A percentile compares a stretch with the other conserved stretches of the same genome.
phyloP scores from a whole-genome alignment of 2,888 invertebrate species.

The Orthonevra nobilis region DNA sequence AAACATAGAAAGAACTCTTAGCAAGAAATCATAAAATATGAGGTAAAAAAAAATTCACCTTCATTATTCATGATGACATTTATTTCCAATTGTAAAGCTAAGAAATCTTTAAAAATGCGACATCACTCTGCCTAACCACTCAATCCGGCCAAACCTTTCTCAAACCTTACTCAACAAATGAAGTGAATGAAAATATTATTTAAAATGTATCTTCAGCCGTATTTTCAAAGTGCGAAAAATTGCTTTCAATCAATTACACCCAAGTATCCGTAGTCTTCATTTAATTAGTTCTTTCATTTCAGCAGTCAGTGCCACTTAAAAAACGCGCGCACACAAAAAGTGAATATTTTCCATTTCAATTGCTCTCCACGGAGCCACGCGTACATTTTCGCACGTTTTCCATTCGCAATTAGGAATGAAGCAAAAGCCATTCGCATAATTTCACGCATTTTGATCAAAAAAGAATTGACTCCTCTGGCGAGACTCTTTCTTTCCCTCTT shows the following conservation, averaged over 20 bases:
- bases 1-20: too few relatives aligned
- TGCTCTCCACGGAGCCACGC: neutral
- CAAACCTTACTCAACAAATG: too few relatives aligned
- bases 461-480: neutral
- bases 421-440: conserved; percentile 28
- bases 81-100: too few relatives aligned
- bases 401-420: conserved; percentile 25
- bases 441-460: conserved; percentile 50
- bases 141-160: too few relatives aligned
- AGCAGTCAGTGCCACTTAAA: conserved; percentile 20
- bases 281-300: conserved; percentile 44
- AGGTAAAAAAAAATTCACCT: too few relatives aligned
- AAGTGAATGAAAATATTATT: too few relatives aligned
- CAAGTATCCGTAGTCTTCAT: neutral
- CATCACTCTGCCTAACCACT: too few relatives aligned
- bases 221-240: too few relatives aligned
- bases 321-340: neutral
- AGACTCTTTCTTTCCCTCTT: neutral
- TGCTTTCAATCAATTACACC: conserved; percentile 17
- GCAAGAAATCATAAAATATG: too few relatives aligned
- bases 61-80: too few relatives aligned
- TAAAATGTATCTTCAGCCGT: too few relatives aligned
- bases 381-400: conserved; percentile 47
- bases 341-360: conserved; percentile 21
- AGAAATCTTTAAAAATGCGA: too few relatives aligned